Evolutionary conservation across 2,797 vertebrate genomes (phyloP).

Genomic region (Smutsia gigantea): DNA sequence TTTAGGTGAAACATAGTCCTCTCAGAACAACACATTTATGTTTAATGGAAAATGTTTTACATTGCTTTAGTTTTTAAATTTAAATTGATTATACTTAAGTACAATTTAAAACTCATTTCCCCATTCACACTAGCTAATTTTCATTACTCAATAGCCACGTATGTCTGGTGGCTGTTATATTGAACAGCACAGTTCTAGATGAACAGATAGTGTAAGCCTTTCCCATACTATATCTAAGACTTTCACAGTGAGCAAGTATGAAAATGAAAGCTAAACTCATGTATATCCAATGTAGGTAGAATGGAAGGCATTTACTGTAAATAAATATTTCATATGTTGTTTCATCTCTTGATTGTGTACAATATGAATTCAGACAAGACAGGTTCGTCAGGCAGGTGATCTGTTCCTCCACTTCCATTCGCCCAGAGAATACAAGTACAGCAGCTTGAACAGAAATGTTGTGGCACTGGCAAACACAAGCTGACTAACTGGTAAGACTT

Average conservation of each 20-base stretch:
- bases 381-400: not conserved
- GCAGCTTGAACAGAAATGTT: not conserved
- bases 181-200: not conserved
- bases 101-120: not conserved
- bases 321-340: not conserved
- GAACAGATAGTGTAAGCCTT: not conserved
- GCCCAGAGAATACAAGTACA: not conserved
- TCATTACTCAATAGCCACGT: not conserved
- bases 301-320: not conserved
- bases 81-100: not conserved
- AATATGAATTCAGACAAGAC: not conserved
- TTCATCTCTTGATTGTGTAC: not conserved
- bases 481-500: not conserved
- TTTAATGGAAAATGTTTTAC: not conserved
- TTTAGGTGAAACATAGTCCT: not conserved
- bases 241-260: not conserved
- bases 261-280: not conserved
- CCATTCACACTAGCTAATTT: not conserved
- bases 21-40: not conserved
- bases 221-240: not conserved
- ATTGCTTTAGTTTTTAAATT: not conserved
- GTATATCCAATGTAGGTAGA: not conserved
- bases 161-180: not conserved
- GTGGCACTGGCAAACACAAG: not conserved
- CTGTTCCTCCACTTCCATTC: not conserved